Base-by-base conservation (phyloP, 2,888 invertebrate genomes). In the Helicoverpa assulta region DNA sequence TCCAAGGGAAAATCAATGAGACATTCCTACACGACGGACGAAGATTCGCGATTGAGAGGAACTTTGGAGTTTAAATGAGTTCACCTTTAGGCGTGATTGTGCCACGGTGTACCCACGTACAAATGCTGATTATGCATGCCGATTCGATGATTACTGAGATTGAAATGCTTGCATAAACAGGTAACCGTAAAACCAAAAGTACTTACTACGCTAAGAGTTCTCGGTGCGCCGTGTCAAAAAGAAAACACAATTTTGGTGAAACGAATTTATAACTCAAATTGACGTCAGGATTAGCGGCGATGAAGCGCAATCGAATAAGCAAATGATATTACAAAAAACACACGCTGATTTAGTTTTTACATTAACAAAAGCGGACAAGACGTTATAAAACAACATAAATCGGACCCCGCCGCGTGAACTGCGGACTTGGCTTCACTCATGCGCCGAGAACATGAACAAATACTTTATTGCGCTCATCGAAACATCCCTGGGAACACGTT, bases 351-450 rank as follows among this genome's bases (percentile, higher is more conserved):
- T 94, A 94, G 92, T 91, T 92, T 93, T 91, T 88, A 89, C 93
- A 94, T 94, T 93, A 94, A 95, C 93, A 91, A 93, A 92, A 92
- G 90, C 91, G 90, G 92, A 94, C 94, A 93, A 90, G 92, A 88
- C 86, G 88, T 89, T 93, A 93, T 92, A 92, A 91, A 91, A 90
- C 89, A 87, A 89, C 91, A 94, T 94, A 93, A 93, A 94, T 94
- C 88, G 92, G 85, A 88, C 77, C 93, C 91, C 93, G 93, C 91
- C 90, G 94, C 86, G 94, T 88, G 89, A 89, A 88, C 85, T 78
- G 82, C 82, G 85, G 83, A 82, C 89, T 82, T 86, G 78, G 84
- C 85, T 85, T 82, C 89, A 87, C 90, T 89, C 86, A 85, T 85
- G 87, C 89, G 85, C 88, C 84, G 87, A 82, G 85, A 86, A 88